Base-by-base conservation (phyloP, 2,888 invertebrate species). In the Hypercompe scribonia region DNA sequence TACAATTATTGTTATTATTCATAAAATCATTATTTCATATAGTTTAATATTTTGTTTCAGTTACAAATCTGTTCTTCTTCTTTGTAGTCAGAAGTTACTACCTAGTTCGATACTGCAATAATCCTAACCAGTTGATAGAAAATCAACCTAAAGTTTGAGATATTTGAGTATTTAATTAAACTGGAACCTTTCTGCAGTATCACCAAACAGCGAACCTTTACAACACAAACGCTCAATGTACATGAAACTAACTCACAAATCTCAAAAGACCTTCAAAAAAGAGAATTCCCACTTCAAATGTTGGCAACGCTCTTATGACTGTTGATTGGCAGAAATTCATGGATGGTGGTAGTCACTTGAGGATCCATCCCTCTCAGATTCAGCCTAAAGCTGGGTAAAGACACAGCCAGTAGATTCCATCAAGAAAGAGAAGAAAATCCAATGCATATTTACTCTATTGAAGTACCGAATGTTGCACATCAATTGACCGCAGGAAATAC, bases 41-140 rank as follows among this genome's bases (percentile, higher is more conserved):
- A 8, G 2, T 54, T 58, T 36, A 34, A 24, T 69, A 7, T 70
- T 70, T 70, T 33, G 42, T 70, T 70, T 63, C 70, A 70, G 70
- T 70, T 0, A 0, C 64, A 15, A 46, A 64, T 46, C 42, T 70
- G 3, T 15, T 70, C 15, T 70, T 70, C 34, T 21, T 33, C 18
- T 70, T 64, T 64, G 64, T 70, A 11, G 33, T 46, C n/a, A 24
- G 70, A 18, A 21, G 70, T 46, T 70, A 70, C 42, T 70, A 70
- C 33, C 34, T 70, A 2, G n/a, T 70, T 5, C 46, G n/a, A 5
- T 70, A 70, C 50, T 69, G 69, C 69, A 69, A 61, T 36, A 61
- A 11, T 21, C 24, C 69, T 4, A 28, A 61, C 24, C 61, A 61
- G 31, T 5, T 34, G 39, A 2, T 61, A 10, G 0, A 0, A 31